Percentiles rank a stretch among this genome's conserved stretches.
Evolutionary conservation across 2,888 invertebrate genomes (phyloP).

Genomic region (Drosophila hamatofila): DNA sequence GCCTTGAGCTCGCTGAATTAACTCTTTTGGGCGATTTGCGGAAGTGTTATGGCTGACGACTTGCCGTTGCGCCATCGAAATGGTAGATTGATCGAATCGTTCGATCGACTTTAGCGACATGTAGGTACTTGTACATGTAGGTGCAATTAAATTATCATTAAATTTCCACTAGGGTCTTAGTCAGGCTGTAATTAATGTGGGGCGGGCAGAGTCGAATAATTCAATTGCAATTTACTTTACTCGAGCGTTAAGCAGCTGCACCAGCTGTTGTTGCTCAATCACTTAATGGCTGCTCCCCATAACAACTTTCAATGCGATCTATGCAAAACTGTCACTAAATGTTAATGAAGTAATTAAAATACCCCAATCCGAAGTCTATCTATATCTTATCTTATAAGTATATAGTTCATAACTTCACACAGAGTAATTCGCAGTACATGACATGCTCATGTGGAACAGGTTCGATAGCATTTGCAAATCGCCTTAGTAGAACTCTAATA

Average conservation of each 20-base stretch:
- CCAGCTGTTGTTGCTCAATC: slow-evolving; percentile 12
- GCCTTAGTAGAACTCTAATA: slow-evolving; percentile 7
- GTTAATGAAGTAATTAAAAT: slow-evolving; percentile 60
- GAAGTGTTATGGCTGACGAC: slow-evolving; percentile 41
- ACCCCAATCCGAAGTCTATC: slow-evolving; percentile 11
- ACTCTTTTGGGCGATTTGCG: slow-evolving; percentile 32
- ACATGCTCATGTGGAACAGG: slow-evolving; percentile 17
- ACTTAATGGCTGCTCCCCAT: slow-evolving; percentile 9
- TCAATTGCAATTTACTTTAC: slow-evolving; percentile 22
- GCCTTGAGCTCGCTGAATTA: background rate
- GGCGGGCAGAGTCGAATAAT: slow-evolving; percentile 11
- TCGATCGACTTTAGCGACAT: slow-evolving; percentile 12
- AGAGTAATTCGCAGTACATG: slow-evolving; percentile 3
- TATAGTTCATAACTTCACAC: slow-evolving; percentile 13
- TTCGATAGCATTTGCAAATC: slow-evolving; percentile 18
- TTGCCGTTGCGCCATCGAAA: slow-evolving; percentile 11
- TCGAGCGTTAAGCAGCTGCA: slow-evolving; percentile 24
- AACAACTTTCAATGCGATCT: slow-evolving; percentile 35
- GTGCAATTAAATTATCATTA: slow-evolving; percentile 61
- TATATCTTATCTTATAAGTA: slow-evolving; percentile 1
- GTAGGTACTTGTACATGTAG: slow-evolving; percentile 9
- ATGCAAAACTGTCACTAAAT: slow-evolving; percentile 54
- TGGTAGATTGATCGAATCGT: slow-evolving; percentile 13
- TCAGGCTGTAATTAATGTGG: slow-evolving; percentile 15
- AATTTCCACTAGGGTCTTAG: slow-evolving; percentile 19